Percentiles rank a stretch among this genome's conserved stretches.
These are phyloP conservation scores for Aleiodes testaceus DNA, from an alignment of 2,888 invertebrate species.

Conservation along the genomic window DNA sequence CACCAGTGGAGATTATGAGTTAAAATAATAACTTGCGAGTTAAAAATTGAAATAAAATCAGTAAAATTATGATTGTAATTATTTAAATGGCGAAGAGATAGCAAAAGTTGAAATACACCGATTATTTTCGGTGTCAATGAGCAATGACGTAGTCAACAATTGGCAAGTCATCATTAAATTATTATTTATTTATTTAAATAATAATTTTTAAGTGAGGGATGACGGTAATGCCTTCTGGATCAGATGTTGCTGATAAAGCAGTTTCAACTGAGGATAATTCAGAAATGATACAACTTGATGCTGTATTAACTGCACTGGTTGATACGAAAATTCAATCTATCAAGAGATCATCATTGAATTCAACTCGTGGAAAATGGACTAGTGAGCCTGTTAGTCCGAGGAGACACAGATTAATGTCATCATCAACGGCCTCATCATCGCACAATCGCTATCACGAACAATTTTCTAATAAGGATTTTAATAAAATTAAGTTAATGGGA, in stretches of 20 bases:
- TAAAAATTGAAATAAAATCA: neutral
- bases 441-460: conserved; percentile 67
- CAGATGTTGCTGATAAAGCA: conserved; percentile 79
- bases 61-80: neutral
- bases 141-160: neutral
- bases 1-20: neutral
- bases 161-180: too few relatives aligned
- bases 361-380: conserved; percentile 73
- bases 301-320: conserved; percentile 81
- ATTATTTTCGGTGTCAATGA: conserved; percentile 17
- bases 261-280: conserved; percentile 80
- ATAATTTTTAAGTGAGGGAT: conserved; percentile 40
- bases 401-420: conserved; percentile 71
- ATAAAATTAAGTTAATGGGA: conserved; percentile 52
- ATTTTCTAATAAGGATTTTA: conserved; percentile 50
- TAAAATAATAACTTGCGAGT: neutral
- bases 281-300: conserved; percentile 79
- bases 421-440: conserved; percentile 72
- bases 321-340: conserved; percentile 82
- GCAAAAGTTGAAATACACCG: conserved; percentile 18
- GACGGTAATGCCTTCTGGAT: conserved; percentile 71
- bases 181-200: conserved; percentile 4
- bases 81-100: conserved; percentile 30
- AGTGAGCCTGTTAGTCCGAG: conserved; percentile 73
- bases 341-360: conserved; percentile 73